phyloP scores from a whole-genome alignment of 1,140 invertebrate genomes.

The Spodoptera frugiperda region DNA sequence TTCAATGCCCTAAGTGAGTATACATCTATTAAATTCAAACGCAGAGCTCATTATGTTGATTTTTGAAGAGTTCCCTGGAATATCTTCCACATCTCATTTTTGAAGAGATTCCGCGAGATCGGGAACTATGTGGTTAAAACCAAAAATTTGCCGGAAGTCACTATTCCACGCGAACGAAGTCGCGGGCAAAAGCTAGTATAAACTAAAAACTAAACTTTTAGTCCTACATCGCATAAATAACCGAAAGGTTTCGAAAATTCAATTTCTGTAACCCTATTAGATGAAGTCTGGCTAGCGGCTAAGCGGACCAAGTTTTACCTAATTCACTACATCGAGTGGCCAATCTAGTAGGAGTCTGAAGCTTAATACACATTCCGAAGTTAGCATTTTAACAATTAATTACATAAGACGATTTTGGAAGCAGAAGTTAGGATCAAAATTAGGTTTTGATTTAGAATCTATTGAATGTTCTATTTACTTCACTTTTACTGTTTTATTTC shows the following conservation, averaged over 20 bases:
- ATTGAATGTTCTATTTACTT: not conserved
- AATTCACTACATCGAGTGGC: constrained; percentile 41
- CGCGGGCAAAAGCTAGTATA: too few species aligned
- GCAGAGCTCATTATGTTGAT: too few species aligned
- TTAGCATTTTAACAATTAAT: constrained; percentile 30
- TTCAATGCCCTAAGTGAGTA: too few species aligned
- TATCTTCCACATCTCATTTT: too few species aligned
- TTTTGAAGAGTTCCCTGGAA: too few species aligned
- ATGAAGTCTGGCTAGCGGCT: constrained; percentile 11
- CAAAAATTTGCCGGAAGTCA: too few species aligned
- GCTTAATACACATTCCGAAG: constrained; percentile 24
- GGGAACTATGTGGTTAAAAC: too few species aligned
- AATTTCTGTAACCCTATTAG: constrained; percentile 39
- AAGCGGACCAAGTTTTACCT: constrained; percentile 40
- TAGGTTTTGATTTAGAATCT: not conserved
- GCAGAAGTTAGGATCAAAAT: not conserved
- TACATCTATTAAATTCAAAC: too few species aligned
- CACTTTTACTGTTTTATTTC: too few species aligned
- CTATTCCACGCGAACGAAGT: too few species aligned
- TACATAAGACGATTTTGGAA: not conserved
- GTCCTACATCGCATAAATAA: constrained; percentile 13
- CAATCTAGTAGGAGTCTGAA: not conserved
- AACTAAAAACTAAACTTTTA: not conserved
- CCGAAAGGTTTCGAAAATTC: constrained; percentile 28
- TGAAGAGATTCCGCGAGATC: too few species aligned